Evolutionary conservation across 2,797 vertebrate species (phyloP).

Genomic region (Brachymystax lenok): DNA sequence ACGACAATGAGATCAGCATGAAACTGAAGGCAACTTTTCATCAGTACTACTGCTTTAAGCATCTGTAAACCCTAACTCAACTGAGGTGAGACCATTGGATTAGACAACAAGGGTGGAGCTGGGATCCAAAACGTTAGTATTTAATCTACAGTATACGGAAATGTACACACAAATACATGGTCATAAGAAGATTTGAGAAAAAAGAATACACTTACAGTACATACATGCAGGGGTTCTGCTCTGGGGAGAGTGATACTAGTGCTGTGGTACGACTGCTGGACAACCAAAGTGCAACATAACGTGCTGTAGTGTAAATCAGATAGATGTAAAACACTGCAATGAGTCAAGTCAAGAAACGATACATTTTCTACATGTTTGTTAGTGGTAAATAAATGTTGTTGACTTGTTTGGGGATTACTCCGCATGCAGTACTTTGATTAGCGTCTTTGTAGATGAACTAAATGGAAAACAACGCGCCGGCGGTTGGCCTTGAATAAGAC

Average conservation of each 20-base stretch:
- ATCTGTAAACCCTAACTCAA: background rate
- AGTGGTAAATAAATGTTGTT: conserved; percentile 39
- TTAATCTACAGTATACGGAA: background rate
- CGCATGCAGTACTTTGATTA: conserved; percentile 33
- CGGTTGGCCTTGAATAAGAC: conserved; percentile 15
- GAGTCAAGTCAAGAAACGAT: background rate
- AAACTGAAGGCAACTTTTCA: background rate
- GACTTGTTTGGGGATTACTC: conserved; percentile 34
- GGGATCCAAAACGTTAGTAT: background rate
- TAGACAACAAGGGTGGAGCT: background rate
- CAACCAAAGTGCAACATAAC: background rate
- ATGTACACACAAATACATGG: background rate
- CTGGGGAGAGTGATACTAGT: background rate
- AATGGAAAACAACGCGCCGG: conserved; percentile 9
- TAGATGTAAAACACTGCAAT: conserved; percentile 31
- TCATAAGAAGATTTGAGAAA: background rate
- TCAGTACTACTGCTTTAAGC: background rate
- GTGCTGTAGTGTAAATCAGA: conserved; percentile 18
- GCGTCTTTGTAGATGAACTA: conserved; percentile 41
- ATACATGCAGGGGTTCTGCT: background rate
- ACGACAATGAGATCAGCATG: background rate
- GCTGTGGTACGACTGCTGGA: background rate
- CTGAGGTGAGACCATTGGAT: background rate
- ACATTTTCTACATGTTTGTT: background rate
- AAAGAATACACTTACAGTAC: background rate